phyloP scores from a whole-genome alignment of 2,113 vertebrate species.

The Corydoras sp. region DNA sequence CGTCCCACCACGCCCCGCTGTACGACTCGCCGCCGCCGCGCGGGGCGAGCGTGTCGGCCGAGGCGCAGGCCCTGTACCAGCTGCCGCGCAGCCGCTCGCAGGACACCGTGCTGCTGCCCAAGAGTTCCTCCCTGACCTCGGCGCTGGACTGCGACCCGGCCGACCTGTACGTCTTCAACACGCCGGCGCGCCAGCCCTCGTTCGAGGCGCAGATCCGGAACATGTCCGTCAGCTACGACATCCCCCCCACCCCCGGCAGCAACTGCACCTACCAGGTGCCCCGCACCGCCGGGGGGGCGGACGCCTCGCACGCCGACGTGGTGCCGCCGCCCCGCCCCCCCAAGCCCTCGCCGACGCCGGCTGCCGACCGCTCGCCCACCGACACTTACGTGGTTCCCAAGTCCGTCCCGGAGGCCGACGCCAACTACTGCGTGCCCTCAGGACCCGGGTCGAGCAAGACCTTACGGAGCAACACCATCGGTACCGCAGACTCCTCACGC shows the following conservation, averaged over 20 bases:
- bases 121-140: slow-evolving; percentile 64
- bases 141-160: slow-evolving; percentile 68
- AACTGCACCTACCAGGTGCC: slow-evolving; percentile 88
- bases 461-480: slow-evolving; percentile 85
- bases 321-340: slow-evolving; percentile 90
- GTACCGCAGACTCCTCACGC: slow-evolving; percentile 78
- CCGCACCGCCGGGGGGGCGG: slow-evolving; percentile 67
- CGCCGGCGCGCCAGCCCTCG: slow-evolving; percentile 69
- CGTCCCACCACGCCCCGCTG: slow-evolving; percentile 54
- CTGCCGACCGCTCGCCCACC: slow-evolving; percentile 82
- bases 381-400: slow-evolving; percentile 74
- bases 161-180: slow-evolving; percentile 82
- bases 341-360: slow-evolving; percentile 73
- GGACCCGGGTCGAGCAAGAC: slow-evolving; percentile 69
- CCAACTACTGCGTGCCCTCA: slow-evolving; percentile 80
- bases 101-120: slow-evolving; percentile 80
- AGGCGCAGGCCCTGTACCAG: slow-evolving; percentile 76
- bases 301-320: slow-evolving; percentile 69
- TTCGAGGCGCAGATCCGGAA: slow-evolving; percentile 82
- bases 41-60: slow-evolving; percentile 65
- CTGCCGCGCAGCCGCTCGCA: slow-evolving; percentile 92
- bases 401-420: slow-evolving; percentile 81
- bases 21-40: slow-evolving; percentile 87
- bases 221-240: slow-evolving; percentile 87
- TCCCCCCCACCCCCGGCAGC: slow-evolving; percentile 85